Evolutionary conservation across 2,113 vertebrate genomes (phyloP).

Genomic region (Ptilorrhoa leucosticta): DNA sequence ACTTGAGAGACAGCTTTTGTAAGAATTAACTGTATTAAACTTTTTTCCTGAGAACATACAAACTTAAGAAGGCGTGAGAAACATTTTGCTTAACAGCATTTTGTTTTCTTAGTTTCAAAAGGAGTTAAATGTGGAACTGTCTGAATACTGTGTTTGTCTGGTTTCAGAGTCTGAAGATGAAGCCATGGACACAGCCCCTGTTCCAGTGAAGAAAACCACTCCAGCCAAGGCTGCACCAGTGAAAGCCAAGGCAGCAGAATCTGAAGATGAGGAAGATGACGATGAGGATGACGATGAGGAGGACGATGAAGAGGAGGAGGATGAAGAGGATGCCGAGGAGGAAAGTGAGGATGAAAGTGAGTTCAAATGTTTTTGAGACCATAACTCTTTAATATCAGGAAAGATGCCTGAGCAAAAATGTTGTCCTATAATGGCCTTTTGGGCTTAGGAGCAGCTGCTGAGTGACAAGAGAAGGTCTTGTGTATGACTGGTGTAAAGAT

Average conservation of each 20-base stretch:
- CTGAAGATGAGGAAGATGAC: slow-evolving; percentile 77
- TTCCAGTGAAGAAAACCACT: slow-evolving; percentile 84
- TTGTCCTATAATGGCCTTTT: rapidly evolving
- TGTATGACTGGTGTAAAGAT: not conserved
- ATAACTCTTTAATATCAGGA: not conserved
- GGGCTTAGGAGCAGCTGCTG: not conserved
- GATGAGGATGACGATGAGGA: slow-evolving; percentile 67
- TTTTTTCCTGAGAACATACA: not conserved
- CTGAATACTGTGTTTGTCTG: not conserved
- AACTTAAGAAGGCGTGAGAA: not conserved
- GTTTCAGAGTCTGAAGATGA: slow-evolving; percentile 87
- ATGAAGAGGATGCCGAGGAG: slow-evolving; percentile 37
- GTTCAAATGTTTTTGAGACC: not conserved
- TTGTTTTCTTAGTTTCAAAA: not conserved
- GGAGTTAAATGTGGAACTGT: not conserved
- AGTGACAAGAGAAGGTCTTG: not conserved
- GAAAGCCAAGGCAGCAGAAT: slow-evolving; percentile 80
- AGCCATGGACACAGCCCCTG: slow-evolving; percentile 83
- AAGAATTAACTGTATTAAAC: not conserved
- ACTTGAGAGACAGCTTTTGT: not conserved
- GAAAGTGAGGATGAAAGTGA: slow-evolving; percentile 66
- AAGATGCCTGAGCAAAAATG: not conserved
- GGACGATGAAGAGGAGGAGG: not conserved
- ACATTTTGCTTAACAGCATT: not conserved
- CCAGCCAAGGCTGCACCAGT: slow-evolving; percentile 73